Percentiles rank a stretch among this genome's conserved stretches.
These are phyloP conservation scores for Paramuricea clavata DNA, from an alignment of 92 coral and sea anemone genomes.

Conservation along the genomic window DNA sequence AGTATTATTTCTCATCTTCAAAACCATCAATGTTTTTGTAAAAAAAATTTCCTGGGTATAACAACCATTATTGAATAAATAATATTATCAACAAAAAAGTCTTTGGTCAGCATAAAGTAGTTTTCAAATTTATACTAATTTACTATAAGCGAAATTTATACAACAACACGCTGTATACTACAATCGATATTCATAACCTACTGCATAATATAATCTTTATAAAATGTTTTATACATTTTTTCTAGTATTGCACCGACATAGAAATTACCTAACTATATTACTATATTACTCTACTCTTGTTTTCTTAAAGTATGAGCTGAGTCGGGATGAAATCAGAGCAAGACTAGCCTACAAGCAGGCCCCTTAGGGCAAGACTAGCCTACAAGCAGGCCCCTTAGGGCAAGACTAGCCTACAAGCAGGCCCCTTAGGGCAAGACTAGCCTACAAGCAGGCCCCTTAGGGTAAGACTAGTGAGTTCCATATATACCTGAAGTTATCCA, in stretches of 20 bases:
- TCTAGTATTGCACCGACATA: background rate
- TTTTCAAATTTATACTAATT: background rate
- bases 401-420: too few relatives aligned
- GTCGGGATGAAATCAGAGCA: background rate
- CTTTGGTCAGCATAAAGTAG: background rate
- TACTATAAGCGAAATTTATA: too few relatives aligned
- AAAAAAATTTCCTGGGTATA: too few relatives aligned
- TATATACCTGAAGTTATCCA: background rate
- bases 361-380: too few relatives aligned
- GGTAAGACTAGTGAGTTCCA: background rate
- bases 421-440: too few relatives aligned
- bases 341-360: too few relatives aligned
- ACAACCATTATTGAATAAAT: too few relatives aligned
- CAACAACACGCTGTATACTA: background rate
- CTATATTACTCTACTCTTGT: background rate
- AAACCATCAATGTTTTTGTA: too few relatives aligned
- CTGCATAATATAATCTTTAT: constrained; percentile 5
- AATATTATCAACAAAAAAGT: too few relatives aligned
- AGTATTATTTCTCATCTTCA: too few relatives aligned
- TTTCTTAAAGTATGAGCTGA: background rate
- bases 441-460: too few relatives aligned
- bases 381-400: too few relatives aligned
- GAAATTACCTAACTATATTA: background rate
- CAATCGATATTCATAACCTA: background rate
- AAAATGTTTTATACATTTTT: background rate